Evolutionary conservation across 2,888 invertebrate genomes (phyloP).

Genomic region (Osedax fenrisi): DNA sequence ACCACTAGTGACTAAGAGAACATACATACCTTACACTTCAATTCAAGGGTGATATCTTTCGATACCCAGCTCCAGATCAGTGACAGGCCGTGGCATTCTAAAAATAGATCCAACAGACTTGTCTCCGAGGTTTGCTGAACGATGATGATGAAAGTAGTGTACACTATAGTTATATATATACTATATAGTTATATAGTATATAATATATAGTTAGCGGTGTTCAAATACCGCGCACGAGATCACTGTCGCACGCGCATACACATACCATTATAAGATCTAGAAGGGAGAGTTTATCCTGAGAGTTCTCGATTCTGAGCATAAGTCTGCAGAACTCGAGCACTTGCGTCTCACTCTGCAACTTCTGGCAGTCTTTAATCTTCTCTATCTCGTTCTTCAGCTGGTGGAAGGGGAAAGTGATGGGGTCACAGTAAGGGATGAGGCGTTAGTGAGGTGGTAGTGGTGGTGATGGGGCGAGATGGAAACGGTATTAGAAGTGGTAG

Average conservation of each 20-base stretch:
- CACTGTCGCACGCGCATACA: too few species aligned
- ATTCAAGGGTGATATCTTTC: neutral
- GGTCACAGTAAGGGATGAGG: neutral
- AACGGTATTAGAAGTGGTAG: too few species aligned
- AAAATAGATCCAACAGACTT: conserved; percentile 57
- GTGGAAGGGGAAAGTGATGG: conserved; percentile 35
- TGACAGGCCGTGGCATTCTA: conserved; percentile 72
- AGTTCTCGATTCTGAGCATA: conserved; percentile 78
- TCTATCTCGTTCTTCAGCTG: conserved; percentile 79
- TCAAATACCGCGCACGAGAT: too few species aligned
- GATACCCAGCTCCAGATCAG: conserved; percentile 79
- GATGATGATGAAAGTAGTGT: too few species aligned
- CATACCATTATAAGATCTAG: neutral
- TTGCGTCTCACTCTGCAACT: conserved; percentile 72
- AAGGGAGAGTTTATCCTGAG: conserved; percentile 55
- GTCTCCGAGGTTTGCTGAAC: neutral
- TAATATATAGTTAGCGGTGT: too few species aligned
- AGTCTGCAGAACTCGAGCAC: conserved; percentile 71
- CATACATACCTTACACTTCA: neutral
- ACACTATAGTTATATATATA: too few species aligned
- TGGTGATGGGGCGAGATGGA: too few species aligned
- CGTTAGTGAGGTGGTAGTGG: too few species aligned
- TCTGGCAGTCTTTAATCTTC: conserved; percentile 59
- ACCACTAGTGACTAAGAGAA: too few species aligned
- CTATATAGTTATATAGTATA: too few species aligned